Percentiles rank a stretch among this genome's conserved stretches.
Evolutionary conservation across 2,888 invertebrate genomes (phyloP).

Genomic region (Clostera curtula): DNA sequence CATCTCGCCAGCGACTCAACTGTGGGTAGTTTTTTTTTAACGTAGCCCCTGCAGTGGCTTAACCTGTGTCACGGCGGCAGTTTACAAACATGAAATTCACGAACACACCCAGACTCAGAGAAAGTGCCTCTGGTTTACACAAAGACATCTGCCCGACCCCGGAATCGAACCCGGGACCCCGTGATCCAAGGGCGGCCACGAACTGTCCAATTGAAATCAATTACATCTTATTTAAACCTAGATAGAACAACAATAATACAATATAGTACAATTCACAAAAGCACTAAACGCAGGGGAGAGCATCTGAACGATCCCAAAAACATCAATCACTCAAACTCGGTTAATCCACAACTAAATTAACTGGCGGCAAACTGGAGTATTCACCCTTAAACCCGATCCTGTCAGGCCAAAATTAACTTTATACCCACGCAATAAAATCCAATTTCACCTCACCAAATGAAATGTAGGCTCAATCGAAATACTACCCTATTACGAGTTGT

Average conservation of each 20-base stretch:
- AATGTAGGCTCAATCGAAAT: slow-evolving; percentile 12
- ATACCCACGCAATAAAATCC: slow-evolving; percentile 18
- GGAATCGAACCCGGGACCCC: no score
- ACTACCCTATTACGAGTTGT: slow-evolving; percentile 21
- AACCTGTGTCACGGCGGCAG: no score
- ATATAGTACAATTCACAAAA: slow-evolving; percentile 16
- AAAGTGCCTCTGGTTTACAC: no score
- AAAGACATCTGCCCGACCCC: no score
- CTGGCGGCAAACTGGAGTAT: slow-evolving; percentile 47
- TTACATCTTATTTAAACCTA: neutral
- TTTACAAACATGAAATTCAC: no score
- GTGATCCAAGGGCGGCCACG: no score
- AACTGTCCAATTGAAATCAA: no score
- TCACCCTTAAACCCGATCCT: slow-evolving; percentile 37
- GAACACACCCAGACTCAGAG: no score
- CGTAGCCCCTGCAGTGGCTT: no score
- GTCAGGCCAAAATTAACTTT: slow-evolving; percentile 32
- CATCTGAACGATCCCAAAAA: slow-evolving; percentile 49
- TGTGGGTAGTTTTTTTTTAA: no score
- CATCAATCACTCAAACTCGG: slow-evolving; percentile 68
- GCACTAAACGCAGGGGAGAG: slow-evolving; percentile 32
- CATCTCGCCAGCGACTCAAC: no score
- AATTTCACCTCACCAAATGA: slow-evolving; percentile 18
- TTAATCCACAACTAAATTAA: slow-evolving; percentile 72
- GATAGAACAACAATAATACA: neutral